phyloP scores from a whole-genome alignment of 37 sponge, comb jelly and placozoan species.

The Spongilla lacustris region DNA sequence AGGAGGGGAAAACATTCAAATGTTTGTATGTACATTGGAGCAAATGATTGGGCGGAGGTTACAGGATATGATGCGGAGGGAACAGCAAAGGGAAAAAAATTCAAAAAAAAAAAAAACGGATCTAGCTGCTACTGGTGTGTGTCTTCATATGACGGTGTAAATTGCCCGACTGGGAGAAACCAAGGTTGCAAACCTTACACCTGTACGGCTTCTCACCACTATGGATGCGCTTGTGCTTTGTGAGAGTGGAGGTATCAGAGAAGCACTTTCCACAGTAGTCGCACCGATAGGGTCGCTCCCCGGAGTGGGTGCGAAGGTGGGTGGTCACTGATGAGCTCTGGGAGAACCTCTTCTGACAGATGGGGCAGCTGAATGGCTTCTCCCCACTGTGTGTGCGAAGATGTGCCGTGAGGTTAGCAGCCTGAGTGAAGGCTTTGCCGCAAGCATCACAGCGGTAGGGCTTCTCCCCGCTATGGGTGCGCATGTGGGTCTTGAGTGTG shows the following conservation, averaged over 20 bases:
- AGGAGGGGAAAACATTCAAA: neutral
- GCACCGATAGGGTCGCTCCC: slow-evolving; percentile 95
- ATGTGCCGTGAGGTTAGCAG: slow-evolving; percentile 98
- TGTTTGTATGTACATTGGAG: neutral
- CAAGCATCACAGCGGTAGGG: slow-evolving; percentile 93
- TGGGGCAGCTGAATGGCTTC: slow-evolving; percentile 95
- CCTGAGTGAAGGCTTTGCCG: slow-evolving; percentile 95
- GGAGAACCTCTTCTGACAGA: slow-evolving; percentile 91
- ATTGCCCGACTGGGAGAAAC: slow-evolving; percentile 97
- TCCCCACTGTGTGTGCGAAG: slow-evolving; percentile 95
- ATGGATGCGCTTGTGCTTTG: slow-evolving; percentile 96
- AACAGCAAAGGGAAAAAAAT: neutral
- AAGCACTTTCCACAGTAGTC: slow-evolving; percentile 90
- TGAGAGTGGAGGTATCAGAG: slow-evolving; percentile 97
- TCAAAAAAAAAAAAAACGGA: neutral
- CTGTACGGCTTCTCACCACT: slow-evolving; percentile 97
- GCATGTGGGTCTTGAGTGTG: slow-evolving; percentile 95
- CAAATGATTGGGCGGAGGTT: slow-evolving; percentile 1
- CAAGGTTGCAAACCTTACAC: slow-evolving; percentile 92
- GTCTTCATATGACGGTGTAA: slow-evolving; percentile 98
- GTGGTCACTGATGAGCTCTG: slow-evolving; percentile 98
- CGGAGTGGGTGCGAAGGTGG: slow-evolving; percentile 97
- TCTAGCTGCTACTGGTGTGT: slow-evolving; percentile 65
- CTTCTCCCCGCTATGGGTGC: slow-evolving; percentile 95
- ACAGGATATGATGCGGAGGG: neutral